Base-by-base conservation (phyloP, 2,888 invertebrate species). In the Drosophila fulvimacula region DNA sequence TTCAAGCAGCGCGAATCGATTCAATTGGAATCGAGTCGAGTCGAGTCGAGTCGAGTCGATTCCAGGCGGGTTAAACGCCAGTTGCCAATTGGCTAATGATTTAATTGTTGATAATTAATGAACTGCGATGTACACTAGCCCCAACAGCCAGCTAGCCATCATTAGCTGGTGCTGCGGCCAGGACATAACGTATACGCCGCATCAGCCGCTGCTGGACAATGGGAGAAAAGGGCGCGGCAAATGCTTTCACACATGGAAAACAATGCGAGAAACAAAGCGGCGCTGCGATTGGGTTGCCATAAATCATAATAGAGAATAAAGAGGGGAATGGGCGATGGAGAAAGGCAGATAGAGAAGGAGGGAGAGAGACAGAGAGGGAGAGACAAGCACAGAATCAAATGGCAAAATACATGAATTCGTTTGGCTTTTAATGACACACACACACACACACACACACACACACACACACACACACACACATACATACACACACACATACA, bases 381-480 rank as follows among this genome's bases (percentile, higher is more conserved):
- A 42, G n/a, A 49, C n/a, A 57, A 52, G 52, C 36, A 19, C 51
- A 51, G 46, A 74, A 76, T 67, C 48, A 52, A 67, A 67, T 34
- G 58, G 42, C 30, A 34, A 75, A 75, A 64, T 78, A 68, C 69
- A 78, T 64, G 73, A 73, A 78, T 78, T 76, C 60, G 79, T 51
- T 68, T 73, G 57, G 74, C 67, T 61, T 58, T 62, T 49, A 58
- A 27, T 41, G 17, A 17, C 27, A 17, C 17, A 5, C 48, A 49
- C 32, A 17, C 27, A 17, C 30, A 48, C 30, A 30, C 11, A 17
- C 30, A 48, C 46, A 30, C 46, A 10, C 30, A 5, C 5, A 17
- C 6, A n/a, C 27, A n/a, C 46, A n/a, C n/a, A 10, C 46, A 27
- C 24, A 3, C 13, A 17, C 30, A 17, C 17, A 30, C 9, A 30